Percentiles rank a stretch among this genome's conserved stretches.
Evolutionary conservation across 2,888 invertebrate genomes (phyloP).

Genomic region (Drepana falcataria): DNA sequence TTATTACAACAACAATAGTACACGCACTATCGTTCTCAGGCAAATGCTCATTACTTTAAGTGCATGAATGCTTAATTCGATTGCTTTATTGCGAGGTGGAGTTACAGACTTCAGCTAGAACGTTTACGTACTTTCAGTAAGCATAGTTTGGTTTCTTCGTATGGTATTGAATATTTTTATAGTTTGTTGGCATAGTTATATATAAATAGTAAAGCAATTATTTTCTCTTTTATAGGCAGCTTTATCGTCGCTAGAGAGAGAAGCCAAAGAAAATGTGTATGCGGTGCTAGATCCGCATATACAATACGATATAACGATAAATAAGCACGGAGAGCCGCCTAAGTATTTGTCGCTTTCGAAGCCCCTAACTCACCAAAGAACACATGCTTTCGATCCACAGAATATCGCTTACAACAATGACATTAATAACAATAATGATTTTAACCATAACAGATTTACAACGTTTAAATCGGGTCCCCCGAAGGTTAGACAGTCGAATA

Average conservation of each 20-base stretch:
- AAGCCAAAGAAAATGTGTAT: constrained; percentile 78
- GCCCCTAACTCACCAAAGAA: constrained; percentile 74
- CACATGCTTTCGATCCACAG: constrained; percentile 61
- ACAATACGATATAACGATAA: constrained; percentile 76
- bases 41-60: not conserved
- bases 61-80: not conserved
- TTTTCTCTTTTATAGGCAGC: constrained; percentile 54
- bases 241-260: constrained; percentile 69
- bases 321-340: constrained; percentile 74
- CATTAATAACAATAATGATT: constrained; percentile 51
- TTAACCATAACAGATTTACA: constrained; percentile 43
- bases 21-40: constrained; percentile 7
- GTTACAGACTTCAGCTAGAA: too few relatives aligned
- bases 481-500: constrained; percentile 52
- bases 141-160: too few relatives aligned
- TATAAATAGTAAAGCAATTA: too few relatives aligned
- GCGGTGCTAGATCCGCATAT: constrained; percentile 76
- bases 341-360: constrained; percentile 73
- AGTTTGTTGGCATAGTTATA: too few relatives aligned
- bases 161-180: too few relatives aligned
- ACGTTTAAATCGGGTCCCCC: constrained; percentile 54
- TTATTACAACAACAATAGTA: too few relatives aligned
- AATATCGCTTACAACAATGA: constrained; percentile 42
- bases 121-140: too few relatives aligned
- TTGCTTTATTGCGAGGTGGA: not conserved